phyloP scores from a whole-genome alignment of 2,888 invertebrate genomes.

The Philopedon plagiatum region DNA sequence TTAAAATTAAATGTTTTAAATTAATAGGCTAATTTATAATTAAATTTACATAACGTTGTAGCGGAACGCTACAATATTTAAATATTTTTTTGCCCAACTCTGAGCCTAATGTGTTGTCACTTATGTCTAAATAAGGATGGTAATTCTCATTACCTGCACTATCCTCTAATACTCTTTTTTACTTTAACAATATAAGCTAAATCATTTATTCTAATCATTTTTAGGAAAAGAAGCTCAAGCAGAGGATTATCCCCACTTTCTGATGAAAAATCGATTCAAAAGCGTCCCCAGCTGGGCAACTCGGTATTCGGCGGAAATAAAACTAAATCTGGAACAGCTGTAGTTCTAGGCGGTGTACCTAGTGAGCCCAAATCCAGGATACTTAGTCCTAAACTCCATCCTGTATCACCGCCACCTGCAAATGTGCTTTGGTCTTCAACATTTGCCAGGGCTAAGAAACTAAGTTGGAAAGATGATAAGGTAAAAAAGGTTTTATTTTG shows the following conservation, averaged over 20 bases:
- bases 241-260: conserved; percentile 3
- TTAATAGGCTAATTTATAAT: no score
- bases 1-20: no score
- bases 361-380: conserved; percentile 66
- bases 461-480: conserved; percentile 80
- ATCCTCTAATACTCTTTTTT: no score
- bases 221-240: conserved; percentile 58
- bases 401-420: conserved; percentile 66
- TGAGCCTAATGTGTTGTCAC: no score
- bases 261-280: conserved; percentile 40
- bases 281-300: conserved; percentile 59
- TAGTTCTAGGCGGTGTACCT: conserved; percentile 66
- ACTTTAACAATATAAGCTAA: no score
- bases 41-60: no score
- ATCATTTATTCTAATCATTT: conserved; percentile 23
- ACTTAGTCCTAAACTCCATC: conserved; percentile 69
- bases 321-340: conserved; percentile 20
- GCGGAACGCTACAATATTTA: no score
- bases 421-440: conserved; percentile 78
- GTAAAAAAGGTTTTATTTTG: no score
- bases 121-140: no score
- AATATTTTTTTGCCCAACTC: no score
- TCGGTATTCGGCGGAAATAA: conserved; percentile 64
- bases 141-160: no score
- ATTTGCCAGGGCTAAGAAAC: conserved; percentile 81